Base-by-base conservation (phyloP, 2,888 invertebrate species). In the Imbricaverruca yamaguchii region DNA sequence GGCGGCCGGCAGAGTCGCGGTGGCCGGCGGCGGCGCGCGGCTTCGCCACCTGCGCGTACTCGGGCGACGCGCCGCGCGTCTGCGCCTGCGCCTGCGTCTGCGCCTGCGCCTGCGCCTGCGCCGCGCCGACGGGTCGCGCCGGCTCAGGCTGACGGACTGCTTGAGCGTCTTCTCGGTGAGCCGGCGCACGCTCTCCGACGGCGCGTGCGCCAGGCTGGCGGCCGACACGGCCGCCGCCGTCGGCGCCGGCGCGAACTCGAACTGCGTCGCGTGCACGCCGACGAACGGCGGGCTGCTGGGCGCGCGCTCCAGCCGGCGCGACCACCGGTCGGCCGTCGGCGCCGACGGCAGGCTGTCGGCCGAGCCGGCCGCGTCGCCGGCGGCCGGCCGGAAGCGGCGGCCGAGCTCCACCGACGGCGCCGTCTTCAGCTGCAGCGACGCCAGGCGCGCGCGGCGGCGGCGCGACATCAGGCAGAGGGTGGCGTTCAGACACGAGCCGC, bases 271-370 rank as follows among this genome's bases (percentile, higher is more conserved):
- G 21, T 53, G 15, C 74, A 21, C 23, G 1, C 74, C 74, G 55
- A 74, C 74, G 74, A 18, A 74, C 74, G 74, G 74, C 10, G 74
- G 74, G 10, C 74, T 74, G 74, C 74, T 74, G 18, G 74, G 74
- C 10, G 74, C 53, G 0, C 74, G 53, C 55, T 74, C 74, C 53
- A 74, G 18, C 11, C 74, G 53, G 10, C 21, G 74, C n/a, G n/a
- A n/a, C n/a, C n/a, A n/a, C 15, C 18, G 53, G 13, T 53, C 74
- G 10, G 18, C 53, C 13, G 55, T 21, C 69, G 18, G 69, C 53
- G 53, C 21, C 65, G n/a, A 9, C 55, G 15, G 53, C 18, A 12
- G 3, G n/a, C 74, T 23, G 55, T 55, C 4, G 69, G 13, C 53
- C 39, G 69, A 15, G 69, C 7, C 11, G 53, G 23, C 55, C 12